phyloP scores from a whole-genome alignment of 2,113 vertebrate species.

The Nestor notabilis region DNA sequence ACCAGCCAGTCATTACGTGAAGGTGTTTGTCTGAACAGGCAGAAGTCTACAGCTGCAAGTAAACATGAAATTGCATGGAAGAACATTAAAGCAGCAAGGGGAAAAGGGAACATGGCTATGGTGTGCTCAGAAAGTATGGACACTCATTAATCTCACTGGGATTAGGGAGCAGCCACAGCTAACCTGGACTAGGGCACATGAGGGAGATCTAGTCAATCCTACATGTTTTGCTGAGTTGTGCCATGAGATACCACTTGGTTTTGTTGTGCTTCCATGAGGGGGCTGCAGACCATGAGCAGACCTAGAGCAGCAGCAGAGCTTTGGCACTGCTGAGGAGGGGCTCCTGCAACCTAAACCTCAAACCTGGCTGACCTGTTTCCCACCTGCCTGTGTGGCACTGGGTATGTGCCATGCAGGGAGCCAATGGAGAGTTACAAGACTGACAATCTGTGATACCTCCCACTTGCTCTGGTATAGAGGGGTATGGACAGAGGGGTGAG shows the following conservation, averaged over 20 bases:
- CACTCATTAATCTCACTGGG: rapidly evolving
- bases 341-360: background rate
- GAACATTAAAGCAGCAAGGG: background rate
- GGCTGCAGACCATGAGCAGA: background rate
- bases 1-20: background rate
- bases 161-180: background rate
- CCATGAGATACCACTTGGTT: background rate
- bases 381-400: background rate
- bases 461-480: background rate
- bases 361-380: background rate
- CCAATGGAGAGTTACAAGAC: background rate
- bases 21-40: background rate
- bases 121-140: background rate
- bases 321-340: rapidly evolving
- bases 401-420: rapidly evolving
- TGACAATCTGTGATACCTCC: background rate
- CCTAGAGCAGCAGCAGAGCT: background rate
- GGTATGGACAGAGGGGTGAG: too few relatives aligned
- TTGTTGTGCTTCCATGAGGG: background rate
- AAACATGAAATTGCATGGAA: background rate
- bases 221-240: background rate
- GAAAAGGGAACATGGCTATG: background rate
- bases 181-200: background rate
- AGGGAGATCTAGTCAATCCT: background rate
- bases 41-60: background rate